Evolutionary conservation across 1,140 invertebrate genomes (phyloP).

Genomic region (Wiebesia pumilae): DNA sequence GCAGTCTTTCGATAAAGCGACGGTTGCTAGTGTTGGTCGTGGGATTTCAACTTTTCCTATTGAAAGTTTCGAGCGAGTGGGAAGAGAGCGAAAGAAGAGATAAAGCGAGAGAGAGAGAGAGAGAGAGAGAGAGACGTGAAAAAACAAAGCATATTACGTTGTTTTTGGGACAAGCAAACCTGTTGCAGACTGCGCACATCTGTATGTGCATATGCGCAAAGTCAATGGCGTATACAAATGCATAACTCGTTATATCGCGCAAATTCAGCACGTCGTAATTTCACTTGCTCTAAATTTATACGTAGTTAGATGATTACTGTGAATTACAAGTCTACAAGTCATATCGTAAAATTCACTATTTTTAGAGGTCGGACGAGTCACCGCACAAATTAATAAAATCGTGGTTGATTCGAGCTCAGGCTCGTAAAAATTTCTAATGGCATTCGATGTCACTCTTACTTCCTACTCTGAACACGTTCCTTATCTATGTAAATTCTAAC

Average conservation of each 20-base stretch:
- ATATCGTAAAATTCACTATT: background rate
- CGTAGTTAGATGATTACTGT: background rate
- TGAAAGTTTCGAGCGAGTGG: slow-evolving; percentile 26
- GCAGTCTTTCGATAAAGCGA: slow-evolving; percentile 5
- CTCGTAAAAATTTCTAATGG: background rate
- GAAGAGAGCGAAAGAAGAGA: too few relatives aligned
- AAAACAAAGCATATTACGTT: background rate
- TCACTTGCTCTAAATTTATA: background rate
- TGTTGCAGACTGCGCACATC: slow-evolving; percentile 24
- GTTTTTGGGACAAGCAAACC: slow-evolving; percentile 43
- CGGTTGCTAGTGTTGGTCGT: background rate
- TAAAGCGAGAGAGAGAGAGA: too few relatives aligned
- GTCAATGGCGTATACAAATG: background rate
- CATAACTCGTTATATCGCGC: background rate
- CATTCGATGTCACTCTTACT: background rate
- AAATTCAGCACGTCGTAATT: background rate
- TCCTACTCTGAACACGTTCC: background rate
- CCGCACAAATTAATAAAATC: background rate
- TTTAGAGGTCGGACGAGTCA: background rate
- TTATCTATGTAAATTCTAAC: background rate
- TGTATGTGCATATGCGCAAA: background rate
- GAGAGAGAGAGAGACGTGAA: background rate
- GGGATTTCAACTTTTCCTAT: slow-evolving; percentile 34
- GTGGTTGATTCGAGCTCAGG: too few relatives aligned
- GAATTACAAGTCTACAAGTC: background rate